Base-by-base conservation (phyloP, 2,888 invertebrate species). In the Nycteola revayana region DNA sequence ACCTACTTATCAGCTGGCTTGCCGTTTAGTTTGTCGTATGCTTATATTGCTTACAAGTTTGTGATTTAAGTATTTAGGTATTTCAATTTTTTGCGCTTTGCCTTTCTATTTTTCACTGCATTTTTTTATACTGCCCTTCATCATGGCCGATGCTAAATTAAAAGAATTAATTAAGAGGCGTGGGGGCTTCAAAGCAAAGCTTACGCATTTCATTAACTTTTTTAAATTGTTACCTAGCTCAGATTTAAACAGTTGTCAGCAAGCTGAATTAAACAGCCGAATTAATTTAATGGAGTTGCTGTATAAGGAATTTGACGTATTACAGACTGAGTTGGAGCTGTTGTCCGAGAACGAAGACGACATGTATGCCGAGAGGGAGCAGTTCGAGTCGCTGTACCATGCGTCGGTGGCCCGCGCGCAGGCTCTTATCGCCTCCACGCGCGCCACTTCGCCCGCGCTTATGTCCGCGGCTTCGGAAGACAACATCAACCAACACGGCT, bases 291-390 rank as follows among this genome's bases (percentile, higher is more conserved):
- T n/a, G n/a, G n/a, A n/a, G n/a, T n/a, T n/a, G n/a, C n/a, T n/a
- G n/a, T n/a, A n/a, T n/a, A n/a, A n/a, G n/a, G n/a, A n/a, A n/a
- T n/a, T 29, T n/a, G 22, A 29, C 10, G 22, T 7, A 7, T 29
- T 29, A 11, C 22, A 29, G 29, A 22, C 11, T 4, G 29, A 29
- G 4, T 4, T 29, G 8, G 29, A 29, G 22, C 8, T 29, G 10
- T 22, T 29, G 14, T 29, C 29, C 5, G 29, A 29, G 10, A 22
- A 22, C 9, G 2, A 10, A 1, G 29, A 10, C n/a, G 11, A 22
- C n/a, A 7, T 11, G 25, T 11, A 11, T 9, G 7, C 5, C 7
- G 25, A 25, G n/a, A 10, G 25, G 11, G 11, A 7, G 2, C 10
- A 25, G 7, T 21, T 21, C 21, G 7, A 21, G 21, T n/a, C 7